Percentiles rank a stretch among this genome's conserved stretches.
phyloP scores from a whole-genome alignment of 2,797 vertebrate genomes.

The Chaunax sp. region DNA sequence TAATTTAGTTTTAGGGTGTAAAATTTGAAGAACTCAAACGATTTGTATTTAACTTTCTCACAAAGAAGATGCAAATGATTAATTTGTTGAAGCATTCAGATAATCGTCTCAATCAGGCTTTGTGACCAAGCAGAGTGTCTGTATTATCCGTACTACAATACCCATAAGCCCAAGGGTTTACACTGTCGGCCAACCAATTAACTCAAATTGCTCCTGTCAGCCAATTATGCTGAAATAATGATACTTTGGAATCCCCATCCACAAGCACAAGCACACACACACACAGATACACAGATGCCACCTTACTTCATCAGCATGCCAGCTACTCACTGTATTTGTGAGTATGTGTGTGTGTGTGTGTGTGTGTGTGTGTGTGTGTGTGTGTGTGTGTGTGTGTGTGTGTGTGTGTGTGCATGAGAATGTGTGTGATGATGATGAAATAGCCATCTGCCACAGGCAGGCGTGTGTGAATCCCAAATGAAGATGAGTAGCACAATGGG shows the following conservation, averaged over 20 bases:
- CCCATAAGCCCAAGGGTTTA: constrained; percentile 75
- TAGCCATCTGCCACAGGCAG: constrained; percentile 74
- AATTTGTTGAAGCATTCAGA: constrained; percentile 50
- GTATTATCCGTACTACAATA: constrained; percentile 72
- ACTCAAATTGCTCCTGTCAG: constrained; percentile 72
- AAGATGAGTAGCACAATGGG: constrained; percentile 66
- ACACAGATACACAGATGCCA: constrained; percentile 34
- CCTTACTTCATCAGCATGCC: constrained; percentile 46
- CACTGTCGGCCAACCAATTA: constrained; percentile 76
- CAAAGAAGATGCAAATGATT: constrained; percentile 27
- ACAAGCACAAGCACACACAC: constrained; percentile 8
- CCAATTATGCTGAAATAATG: constrained; percentile 75
- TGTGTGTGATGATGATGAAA: constrained; percentile 69
- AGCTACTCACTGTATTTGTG: constrained; percentile 11
- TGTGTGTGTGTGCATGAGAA: constrained; percentile 11
- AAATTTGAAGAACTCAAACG: neutral
- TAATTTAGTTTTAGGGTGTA: neutral
- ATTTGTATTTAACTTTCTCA: constrained; percentile 11
- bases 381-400: constrained; percentile 26
- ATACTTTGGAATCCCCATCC: constrained; percentile 59
- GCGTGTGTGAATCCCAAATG: constrained; percentile 72
- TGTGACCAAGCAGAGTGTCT: constrained; percentile 66
- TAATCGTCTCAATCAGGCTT: constrained; percentile 58
- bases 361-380: constrained; percentile 16
- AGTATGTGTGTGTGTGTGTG: constrained; percentile 24